phyloP scores from a whole-genome alignment of 2,113 vertebrate species.

The Equus quagga region DNA sequence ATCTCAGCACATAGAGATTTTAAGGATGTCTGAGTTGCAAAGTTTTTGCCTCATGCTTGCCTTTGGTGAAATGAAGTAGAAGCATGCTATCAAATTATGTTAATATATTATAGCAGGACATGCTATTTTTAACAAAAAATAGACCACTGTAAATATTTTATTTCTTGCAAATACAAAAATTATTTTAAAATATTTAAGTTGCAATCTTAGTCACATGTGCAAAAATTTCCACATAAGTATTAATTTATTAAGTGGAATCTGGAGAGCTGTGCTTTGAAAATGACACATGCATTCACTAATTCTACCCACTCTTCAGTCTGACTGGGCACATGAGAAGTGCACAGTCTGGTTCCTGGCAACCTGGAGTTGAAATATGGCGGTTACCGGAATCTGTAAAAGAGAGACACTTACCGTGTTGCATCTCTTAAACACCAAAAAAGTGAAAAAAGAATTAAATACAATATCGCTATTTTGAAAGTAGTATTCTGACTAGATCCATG shows the following conservation, averaged over 20 bases:
- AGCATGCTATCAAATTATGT: no score
- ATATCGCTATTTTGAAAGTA: not conserved
- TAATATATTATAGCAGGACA: no score
- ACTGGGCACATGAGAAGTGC: not conserved
- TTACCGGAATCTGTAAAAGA: not conserved
- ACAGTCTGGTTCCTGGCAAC: not conserved
- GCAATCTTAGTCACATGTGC: not conserved
- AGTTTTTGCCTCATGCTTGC: not conserved
- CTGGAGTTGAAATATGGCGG: not conserved
- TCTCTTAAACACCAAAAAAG: not conserved
- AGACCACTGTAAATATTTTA: not conserved
- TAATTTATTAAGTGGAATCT: not conserved
- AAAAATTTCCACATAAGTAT: not conserved
- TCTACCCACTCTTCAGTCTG: not conserved
- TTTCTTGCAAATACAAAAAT: not conserved
- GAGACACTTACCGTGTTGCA: not conserved
- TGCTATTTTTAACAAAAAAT: not conserved
- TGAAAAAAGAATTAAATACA: not conserved
- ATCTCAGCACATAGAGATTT: not conserved
- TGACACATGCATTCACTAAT: not conserved
- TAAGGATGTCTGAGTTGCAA: not conserved
- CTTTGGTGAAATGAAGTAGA: no score
- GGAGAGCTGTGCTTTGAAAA: not conserved
- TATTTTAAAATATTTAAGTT: not conserved
- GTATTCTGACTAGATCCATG: not conserved